Conservation (phyloP, 1,140 invertebrate species). For the Dendrolimus kikuchii region DNA sequence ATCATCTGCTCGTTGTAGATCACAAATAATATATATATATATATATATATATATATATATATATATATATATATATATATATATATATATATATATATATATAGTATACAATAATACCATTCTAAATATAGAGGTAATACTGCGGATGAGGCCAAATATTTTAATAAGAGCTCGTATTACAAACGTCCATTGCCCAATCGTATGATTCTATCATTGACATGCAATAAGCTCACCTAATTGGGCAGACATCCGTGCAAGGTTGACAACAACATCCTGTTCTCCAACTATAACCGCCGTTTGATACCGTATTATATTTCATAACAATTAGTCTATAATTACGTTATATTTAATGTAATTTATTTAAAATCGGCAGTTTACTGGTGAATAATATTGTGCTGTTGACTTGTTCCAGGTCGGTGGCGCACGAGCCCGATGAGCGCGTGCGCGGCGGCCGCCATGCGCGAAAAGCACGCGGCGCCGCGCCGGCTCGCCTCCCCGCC, state of each 20-base stretch:
- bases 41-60: too few species aligned
- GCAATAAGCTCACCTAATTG: not conserved
- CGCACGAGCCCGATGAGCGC: constrained; percentile 70
- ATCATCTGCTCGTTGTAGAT: too few species aligned
- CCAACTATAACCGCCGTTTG: not conserved
- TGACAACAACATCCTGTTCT: not conserved
- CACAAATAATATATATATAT: too few species aligned
- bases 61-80: too few species aligned
- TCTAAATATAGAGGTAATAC: constrained; percentile 17
- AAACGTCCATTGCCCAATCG: constrained; percentile 5
- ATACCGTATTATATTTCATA: too few species aligned
- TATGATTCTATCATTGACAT: too few species aligned
- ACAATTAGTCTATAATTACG: too few species aligned
- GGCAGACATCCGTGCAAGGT: not conserved
- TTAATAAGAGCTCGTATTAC: too few species aligned
- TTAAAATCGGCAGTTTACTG: not conserved
- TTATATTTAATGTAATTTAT: not conserved
- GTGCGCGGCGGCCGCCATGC: constrained; percentile 69
- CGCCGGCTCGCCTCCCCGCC: constrained; percentile 67
- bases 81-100: too few species aligned
- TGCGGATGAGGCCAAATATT: constrained; percentile 9
- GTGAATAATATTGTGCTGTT: not conserved
- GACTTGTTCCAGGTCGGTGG: constrained; percentile 61
- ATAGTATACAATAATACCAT: constrained; percentile 30
- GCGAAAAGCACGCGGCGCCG: constrained; percentile 70